These are phyloP conservation scores for Leptogaster cylindrica DNA, from an alignment of 2,888 invertebrate genomes.

Conservation along the genomic window DNA sequence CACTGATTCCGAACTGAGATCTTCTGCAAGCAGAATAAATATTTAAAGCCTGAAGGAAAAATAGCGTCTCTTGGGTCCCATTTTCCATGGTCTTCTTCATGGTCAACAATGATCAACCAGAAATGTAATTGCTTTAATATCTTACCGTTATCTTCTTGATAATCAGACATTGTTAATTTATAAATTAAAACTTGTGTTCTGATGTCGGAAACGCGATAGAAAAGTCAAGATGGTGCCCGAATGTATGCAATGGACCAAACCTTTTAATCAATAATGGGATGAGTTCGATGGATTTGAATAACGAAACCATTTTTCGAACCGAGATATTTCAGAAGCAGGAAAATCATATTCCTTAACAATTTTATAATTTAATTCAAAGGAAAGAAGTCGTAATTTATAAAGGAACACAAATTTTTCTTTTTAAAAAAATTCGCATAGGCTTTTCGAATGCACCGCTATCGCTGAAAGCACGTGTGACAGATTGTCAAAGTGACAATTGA, in stretches of 20 bases:
- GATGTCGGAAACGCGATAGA: constrained; percentile 1
- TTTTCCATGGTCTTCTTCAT: no score
- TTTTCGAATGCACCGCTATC: not conserved
- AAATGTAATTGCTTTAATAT: not conserved
- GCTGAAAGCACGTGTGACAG: not conserved
- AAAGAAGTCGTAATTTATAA: no score
- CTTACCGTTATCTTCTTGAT: constrained; percentile 22
- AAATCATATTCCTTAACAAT: no score
- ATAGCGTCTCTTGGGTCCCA: no score
- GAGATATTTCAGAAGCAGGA: not conserved
- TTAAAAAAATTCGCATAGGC: not conserved
- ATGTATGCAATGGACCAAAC: constrained; percentile 28
- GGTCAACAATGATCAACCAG: no score
- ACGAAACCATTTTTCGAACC: not conserved
- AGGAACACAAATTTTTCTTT: not conserved
- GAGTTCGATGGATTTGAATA: not conserved
- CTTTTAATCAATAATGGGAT: not conserved
- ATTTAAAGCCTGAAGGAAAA: not conserved
- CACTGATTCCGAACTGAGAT: constrained; percentile 70
- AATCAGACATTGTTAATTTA: constrained; percentile 15
- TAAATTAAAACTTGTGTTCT: constrained; percentile 1
- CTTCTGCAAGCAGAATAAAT: constrained; percentile 51
- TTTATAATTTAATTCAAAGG: no score
- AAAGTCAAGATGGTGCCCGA: constrained; percentile 26
- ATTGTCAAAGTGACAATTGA: not conserved